Evolutionary conservation across 2,113 vertebrate species (phyloP), one percentile per base, ranked within the genome.

Genomic region (Donacobius atricapilla): DNA sequence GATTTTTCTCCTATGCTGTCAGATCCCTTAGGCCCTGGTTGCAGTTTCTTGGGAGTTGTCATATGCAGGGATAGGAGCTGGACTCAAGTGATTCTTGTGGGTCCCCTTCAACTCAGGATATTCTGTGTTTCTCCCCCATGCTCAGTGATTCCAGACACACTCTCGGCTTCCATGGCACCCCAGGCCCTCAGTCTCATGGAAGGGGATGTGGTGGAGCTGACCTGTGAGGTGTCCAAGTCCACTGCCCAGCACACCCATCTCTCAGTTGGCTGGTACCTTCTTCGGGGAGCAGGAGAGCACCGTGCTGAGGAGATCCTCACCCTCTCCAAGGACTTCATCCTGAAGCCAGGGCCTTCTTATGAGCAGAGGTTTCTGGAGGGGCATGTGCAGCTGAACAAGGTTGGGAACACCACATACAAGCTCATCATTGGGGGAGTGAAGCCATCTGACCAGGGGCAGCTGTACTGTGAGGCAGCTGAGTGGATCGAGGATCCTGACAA

Each of bases 401-500:
- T 98, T 13, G 98, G 98, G 40, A 97, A 89, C 39, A 75, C 96
- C 24, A 96, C 76, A 0, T 99, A 98, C 97, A 98, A 88, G 83
- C 97, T 99, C 31, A 93, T 85, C 56, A 80, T 99, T 1, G 6
- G 30, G 45, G 95, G 77, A 15, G 72, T 98, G 31, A 91, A 97
- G 96, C 81, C 63, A 7, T 98, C 98, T 0, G 99, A 99, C 88
- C 95, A 96, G 70, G 99, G 99, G 1, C 90, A 92, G 51, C 89
- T 99, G 81, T 98, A 98, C 97, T 99, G 99, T 16, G 96, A 98
- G 71, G 98, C 98, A 13, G 89, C 93, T 0, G 99, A 99, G 78
- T 99, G 99, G 99, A 99, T 99, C 65, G 98, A 99, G 96, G 99
- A 99, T 83, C 98, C 98, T 2, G 98, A 99, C 76, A 73, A 94